These are phyloP conservation scores for Platygyra sinensis DNA, from an alignment of 64 coral and sea anemone genomes.

Conservation along the genomic window DNA sequence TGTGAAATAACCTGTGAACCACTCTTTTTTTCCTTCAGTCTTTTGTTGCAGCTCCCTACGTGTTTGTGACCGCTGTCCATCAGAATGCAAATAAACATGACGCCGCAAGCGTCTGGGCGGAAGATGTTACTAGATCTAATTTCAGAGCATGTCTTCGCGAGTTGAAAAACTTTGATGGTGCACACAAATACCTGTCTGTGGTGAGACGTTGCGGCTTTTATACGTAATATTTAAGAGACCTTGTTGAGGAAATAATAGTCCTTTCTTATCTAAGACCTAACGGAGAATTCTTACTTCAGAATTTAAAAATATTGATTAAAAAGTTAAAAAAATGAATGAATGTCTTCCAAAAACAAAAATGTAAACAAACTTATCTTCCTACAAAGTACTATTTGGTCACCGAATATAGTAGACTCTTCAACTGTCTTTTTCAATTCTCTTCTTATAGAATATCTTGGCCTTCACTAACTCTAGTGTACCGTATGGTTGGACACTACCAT, in stretches of 20 bases:
- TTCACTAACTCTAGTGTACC: neutral
- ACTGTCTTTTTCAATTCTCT: neutral
- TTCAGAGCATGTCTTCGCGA: constrained; percentile 69
- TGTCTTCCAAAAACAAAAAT: no score
- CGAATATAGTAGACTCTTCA: no score
- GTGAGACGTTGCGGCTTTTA: constrained; percentile 1
- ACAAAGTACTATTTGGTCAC: no score
- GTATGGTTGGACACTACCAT: neutral
- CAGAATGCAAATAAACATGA: constrained; percentile 30
- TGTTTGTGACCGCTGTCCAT: constrained; percentile 64
- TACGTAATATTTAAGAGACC: no score
- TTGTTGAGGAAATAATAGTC: no score
- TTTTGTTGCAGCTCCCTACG: constrained; percentile 23
- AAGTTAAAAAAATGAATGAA: no score
- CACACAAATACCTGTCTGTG: constrained; percentile 45
- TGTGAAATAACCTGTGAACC: neutral
- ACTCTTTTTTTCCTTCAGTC: neutral
- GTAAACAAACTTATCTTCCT: no score
- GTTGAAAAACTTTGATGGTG: constrained; percentile 72
- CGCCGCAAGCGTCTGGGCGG: constrained; percentile 63
- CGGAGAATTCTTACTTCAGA: no score
- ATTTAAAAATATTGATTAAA: no score
- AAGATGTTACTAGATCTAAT: constrained; percentile 19
- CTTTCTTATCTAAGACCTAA: no score
- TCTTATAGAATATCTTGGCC: constrained; percentile 10